Conservation (phyloP, 1,140 invertebrate species). For the Heliconius eleuchia region DNA sequence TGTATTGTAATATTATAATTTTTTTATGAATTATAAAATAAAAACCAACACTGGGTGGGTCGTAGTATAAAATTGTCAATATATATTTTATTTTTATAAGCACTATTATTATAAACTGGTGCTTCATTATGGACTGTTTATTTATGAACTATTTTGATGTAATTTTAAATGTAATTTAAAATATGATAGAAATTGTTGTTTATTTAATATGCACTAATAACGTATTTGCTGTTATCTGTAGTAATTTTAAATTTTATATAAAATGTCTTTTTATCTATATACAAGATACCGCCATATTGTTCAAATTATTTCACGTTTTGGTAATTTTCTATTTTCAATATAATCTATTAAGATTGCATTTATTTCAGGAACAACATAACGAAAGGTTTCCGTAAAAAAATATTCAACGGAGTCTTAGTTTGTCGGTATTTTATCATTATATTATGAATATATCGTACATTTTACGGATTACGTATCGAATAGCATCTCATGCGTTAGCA, state of each 20-base stretch:
- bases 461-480: conserved; percentile 1
- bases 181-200: background rate
- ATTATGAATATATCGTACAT: background rate
- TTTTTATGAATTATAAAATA: conserved; percentile 10
- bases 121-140: conserved; percentile 1
- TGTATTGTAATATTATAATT: background rate
- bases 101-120: background rate
- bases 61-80: background rate
- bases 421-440: background rate
- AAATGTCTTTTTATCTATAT: background rate
- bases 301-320: background rate
- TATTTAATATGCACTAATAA: background rate
- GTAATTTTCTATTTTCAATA: background rate
- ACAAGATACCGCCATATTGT: background rate
- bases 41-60: conserved; percentile 25
- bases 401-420: background rate
- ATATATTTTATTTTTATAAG: conserved; percentile 1
- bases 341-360: background rate
- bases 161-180: background rate
- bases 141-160: background rate
- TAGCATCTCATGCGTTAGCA: conserved; percentile 1
- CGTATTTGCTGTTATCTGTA: background rate
- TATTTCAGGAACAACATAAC: background rate
- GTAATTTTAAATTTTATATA: background rate
- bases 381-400: background rate